A percentile compares a stretch with the other conserved stretches of the same genome.
phyloP scores from a whole-genome alignment of 23 tunicate species.

The Corella eumyota region DNA sequence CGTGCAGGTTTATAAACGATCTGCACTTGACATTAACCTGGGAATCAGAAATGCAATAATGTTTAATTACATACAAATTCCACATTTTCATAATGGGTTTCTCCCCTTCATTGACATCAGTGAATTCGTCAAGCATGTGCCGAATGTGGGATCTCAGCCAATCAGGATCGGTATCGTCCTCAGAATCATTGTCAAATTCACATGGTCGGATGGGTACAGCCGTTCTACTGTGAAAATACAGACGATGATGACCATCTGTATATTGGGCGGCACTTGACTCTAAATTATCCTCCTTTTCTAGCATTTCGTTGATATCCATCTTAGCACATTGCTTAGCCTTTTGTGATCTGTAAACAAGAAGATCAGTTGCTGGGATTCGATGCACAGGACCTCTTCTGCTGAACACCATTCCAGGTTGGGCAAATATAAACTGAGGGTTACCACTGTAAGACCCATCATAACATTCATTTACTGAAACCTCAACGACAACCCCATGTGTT shows the following conservation, averaged over 20 bases:
- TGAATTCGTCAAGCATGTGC: constrained; percentile 86
- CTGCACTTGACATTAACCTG: constrained; percentile 42
- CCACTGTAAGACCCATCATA: constrained; percentile 86
- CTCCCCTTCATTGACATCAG: constrained; percentile 97
- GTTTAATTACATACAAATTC: constrained; percentile 75
- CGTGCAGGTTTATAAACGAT: constrained; percentile 29
- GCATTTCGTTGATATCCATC: constrained; percentile 40
- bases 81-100: constrained; percentile 91
- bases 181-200: constrained; percentile 84
- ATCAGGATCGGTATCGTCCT: constrained; percentile 78
- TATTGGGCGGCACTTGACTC: constrained; percentile 41
- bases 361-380: constrained; percentile 67
- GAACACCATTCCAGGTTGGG: constrained; percentile 86
- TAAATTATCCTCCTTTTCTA: constrained; percentile 70
- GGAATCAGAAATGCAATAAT: constrained; percentile 60
- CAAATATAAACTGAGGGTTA: constrained; percentile 74
- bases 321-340: constrained; percentile 3
- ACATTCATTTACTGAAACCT: constrained; percentile 86
- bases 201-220: constrained; percentile 83
- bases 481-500: constrained; percentile 19
- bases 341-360: constrained; percentile 38
- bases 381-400: constrained; percentile 89
- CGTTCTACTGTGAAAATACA: constrained; percentile 81
- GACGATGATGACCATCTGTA: constrained; percentile 70
- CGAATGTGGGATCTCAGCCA: constrained; percentile 74